These are phyloP conservation scores for Psilopogon haemacephalus DNA, from an alignment of 2,113 vertebrate genomes.

Conservation along the genomic window DNA sequence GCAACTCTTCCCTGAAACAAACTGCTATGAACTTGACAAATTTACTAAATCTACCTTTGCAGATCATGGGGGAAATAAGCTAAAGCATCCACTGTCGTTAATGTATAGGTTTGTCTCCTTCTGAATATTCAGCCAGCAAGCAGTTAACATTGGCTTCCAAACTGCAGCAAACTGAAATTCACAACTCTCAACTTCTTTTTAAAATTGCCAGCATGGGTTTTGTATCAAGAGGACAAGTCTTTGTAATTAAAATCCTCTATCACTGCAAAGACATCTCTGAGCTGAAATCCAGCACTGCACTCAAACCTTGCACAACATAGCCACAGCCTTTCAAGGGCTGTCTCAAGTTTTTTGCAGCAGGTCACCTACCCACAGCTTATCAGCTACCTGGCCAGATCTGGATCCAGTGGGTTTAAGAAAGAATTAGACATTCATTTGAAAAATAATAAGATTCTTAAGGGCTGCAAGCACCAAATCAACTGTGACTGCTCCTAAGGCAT, in stretches of 20 bases:
- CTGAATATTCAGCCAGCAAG: neutral
- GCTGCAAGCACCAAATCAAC: neutral
- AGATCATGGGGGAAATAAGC: neutral
- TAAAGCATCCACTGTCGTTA: neutral
- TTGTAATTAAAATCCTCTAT: neutral
- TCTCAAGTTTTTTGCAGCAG: neutral
- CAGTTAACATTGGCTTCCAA: conserved; percentile 22
- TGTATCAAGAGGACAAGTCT: neutral
- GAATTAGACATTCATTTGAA: neutral
- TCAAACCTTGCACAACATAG: neutral
- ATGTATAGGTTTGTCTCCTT: neutral
- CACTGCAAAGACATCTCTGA: neutral
- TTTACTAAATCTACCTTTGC: neutral
- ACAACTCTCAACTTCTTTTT: neutral
- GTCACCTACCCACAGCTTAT: neutral
- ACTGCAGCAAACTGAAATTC: neutral
- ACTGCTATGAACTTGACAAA: neutral
- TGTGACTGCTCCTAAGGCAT: neutral
- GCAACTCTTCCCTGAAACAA: neutral
- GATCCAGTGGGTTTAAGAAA: neutral
- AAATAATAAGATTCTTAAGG: neutral
- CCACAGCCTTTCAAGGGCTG: neutral
- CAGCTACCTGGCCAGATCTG: neutral
- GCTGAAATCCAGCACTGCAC: neutral
- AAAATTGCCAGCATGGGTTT: neutral